Conservation (phyloP, 2,888 invertebrate species). For the Pammene aurita region DNA sequence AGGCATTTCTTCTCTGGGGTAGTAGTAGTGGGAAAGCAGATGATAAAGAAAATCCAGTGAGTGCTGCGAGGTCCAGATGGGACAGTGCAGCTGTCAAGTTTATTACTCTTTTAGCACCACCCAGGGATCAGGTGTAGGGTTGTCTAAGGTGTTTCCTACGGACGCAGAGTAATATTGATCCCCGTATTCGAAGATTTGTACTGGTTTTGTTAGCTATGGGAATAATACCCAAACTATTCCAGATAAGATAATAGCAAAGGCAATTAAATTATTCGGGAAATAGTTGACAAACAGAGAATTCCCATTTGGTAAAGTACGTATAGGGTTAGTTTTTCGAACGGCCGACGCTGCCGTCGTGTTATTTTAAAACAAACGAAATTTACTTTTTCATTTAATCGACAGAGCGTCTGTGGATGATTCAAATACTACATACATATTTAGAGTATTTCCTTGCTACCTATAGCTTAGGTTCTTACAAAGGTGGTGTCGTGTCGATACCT, state of each 20-base stretch:
- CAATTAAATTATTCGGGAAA: conserved; percentile 57
- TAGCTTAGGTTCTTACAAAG: too few species aligned
- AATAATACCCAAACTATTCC: conserved; percentile 38
- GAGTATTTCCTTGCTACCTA: too few species aligned
- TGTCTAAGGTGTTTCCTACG: too few species aligned
- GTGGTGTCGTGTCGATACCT: too few species aligned
- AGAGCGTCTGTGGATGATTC: neutral
- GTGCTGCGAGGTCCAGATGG: too few species aligned
- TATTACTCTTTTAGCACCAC: too few species aligned
- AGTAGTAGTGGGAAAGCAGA: too few species aligned
- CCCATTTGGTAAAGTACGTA: conserved; percentile 47
- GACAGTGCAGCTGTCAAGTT: too few species aligned
- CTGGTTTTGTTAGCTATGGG: neutral
- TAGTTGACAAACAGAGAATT: conserved; percentile 51
- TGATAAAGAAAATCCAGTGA: too few species aligned
- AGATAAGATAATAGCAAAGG: conserved; percentile 55
- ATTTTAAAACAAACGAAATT: conserved; percentile 26
- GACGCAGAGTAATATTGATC: too few species aligned
- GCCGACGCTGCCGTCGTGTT: neutral
- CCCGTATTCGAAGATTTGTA: neutral
- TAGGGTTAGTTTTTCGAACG: conserved; percentile 45
- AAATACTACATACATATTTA: neutral
- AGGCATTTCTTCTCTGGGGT: too few species aligned
- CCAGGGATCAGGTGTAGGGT: too few species aligned
- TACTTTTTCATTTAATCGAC: conserved; percentile 1